Conservation (phyloP, 2,888 invertebrate genomes). For the Melanargia galathea region DNA sequence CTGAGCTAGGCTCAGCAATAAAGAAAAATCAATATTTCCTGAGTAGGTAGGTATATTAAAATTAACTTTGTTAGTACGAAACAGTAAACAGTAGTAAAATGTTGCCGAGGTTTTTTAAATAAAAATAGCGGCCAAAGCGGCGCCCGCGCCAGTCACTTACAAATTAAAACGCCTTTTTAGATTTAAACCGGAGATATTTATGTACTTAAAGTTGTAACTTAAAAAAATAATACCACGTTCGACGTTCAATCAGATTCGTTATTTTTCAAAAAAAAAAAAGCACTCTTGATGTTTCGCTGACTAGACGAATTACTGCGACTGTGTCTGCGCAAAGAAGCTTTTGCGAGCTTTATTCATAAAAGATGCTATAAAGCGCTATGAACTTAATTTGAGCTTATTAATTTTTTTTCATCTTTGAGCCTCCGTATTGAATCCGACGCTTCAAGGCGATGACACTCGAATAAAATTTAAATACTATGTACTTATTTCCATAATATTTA, state of each 20-base stretch:
- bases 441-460: not conserved
- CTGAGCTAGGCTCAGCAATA: too few relatives aligned
- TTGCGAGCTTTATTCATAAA: not conserved
- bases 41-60: too few relatives aligned
- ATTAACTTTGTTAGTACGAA: not conserved
- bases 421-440: too few relatives aligned
- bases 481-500: constrained; percentile 9
- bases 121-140: constrained; percentile 32
- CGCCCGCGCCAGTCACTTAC: constrained; percentile 40
- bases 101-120: constrained; percentile 24
- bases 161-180: constrained; percentile 41
- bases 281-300: not conserved
- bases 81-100: constrained; percentile 31
- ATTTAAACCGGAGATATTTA: constrained; percentile 39
- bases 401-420: not conserved
- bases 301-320: not conserved
- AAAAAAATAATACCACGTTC: constrained; percentile 28
- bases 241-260: constrained; percentile 27
- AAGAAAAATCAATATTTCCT: too few relatives aligned
- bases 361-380: not conserved
- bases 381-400: not conserved
- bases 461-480: not conserved
- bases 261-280: constrained; percentile 12
- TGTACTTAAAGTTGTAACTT: constrained; percentile 36
- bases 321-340: not conserved